Percentiles rank a stretch among this genome's conserved stretches.
These are phyloP conservation scores for Conus canariensis DNA, from an alignment of 2,888 invertebrate species.

Conservation along the genomic window DNA sequence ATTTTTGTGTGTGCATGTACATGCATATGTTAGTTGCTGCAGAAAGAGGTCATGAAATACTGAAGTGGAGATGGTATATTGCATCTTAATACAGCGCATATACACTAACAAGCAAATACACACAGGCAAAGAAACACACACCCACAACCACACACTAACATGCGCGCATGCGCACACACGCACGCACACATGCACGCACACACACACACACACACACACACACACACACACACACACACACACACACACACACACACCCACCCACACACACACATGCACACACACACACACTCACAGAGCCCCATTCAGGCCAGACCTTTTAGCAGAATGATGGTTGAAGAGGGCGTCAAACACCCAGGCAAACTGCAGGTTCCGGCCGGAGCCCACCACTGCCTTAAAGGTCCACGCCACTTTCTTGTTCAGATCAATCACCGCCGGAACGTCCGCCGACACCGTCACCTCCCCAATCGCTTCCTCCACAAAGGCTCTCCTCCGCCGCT, in stretches of 20 bases:
- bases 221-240: not conserved
- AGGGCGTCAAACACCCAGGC: conserved; percentile 66
- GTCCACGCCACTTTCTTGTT: conserved; percentile 58
- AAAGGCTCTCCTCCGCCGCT: conserved; percentile 47
- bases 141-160: too few relatives aligned
- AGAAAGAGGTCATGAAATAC: too few relatives aligned
- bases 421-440: conserved; percentile 54
- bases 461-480: conserved; percentile 63
- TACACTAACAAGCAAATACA: not conserved
- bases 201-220: conserved; percentile 2
- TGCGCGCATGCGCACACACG: not conserved
- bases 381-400: conserved; percentile 63
- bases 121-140: not conserved
- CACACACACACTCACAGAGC: not conserved
- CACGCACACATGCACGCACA: not conserved
- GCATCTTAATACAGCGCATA: too few relatives aligned
- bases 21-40: too few relatives aligned
- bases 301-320: not conserved
- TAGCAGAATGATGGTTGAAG: not conserved
- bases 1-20: too few relatives aligned
- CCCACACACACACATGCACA: not conserved
- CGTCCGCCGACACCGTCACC: conserved; percentile 56
- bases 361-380: conserved; percentile 68
- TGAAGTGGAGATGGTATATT: too few relatives aligned
- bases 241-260: not conserved